These are phyloP conservation scores for Xylophagus ater DNA, from an alignment of 2,888 invertebrate species.

Conservation along the genomic window DNA sequence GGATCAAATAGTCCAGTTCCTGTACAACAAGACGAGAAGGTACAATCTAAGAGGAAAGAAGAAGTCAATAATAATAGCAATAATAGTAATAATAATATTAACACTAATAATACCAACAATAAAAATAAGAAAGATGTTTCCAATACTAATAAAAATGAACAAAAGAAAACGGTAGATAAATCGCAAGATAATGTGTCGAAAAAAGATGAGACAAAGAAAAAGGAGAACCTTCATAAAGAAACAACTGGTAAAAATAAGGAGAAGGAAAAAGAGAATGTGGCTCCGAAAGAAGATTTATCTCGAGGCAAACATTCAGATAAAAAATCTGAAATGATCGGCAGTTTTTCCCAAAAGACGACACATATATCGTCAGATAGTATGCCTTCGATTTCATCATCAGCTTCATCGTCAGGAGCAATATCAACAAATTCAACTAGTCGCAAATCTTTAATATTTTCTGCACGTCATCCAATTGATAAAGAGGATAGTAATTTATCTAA, in stretches of 20 bases:
- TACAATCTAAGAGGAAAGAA: constrained; percentile 9
- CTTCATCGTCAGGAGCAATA: constrained; percentile 7
- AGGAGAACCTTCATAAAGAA: constrained; percentile 11
- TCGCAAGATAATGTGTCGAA: constrained; percentile 3
- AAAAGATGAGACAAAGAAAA: constrained; percentile 15
- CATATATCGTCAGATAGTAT: not conserved
- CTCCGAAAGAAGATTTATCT: constrained; percentile 25
- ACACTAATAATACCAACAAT: constrained; percentile 14
- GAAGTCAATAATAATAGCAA: constrained; percentile 17
- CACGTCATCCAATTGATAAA: constrained; percentile 58
- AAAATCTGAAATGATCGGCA: constrained; percentile 8
- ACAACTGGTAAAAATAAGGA: constrained; percentile 18
- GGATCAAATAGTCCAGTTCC: constrained; percentile 19
- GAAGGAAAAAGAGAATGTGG: constrained; percentile 36
- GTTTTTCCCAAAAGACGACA: constrained; percentile 1
- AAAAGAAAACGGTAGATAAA: constrained; percentile 8
- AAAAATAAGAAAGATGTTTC: too few relatives aligned
- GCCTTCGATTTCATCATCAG: constrained; percentile 8
- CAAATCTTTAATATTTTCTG: constrained; percentile 58
- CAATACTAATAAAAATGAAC: constrained; percentile 8
- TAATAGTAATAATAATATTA: constrained; percentile 17
- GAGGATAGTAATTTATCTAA: constrained; percentile 42
- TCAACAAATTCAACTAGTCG: constrained; percentile 2
- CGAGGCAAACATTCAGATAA: constrained; percentile 10
- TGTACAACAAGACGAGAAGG: constrained; percentile 16